Conservation (phyloP, 2,113 vertebrate genomes). For the Colaptes auratus region DNA sequence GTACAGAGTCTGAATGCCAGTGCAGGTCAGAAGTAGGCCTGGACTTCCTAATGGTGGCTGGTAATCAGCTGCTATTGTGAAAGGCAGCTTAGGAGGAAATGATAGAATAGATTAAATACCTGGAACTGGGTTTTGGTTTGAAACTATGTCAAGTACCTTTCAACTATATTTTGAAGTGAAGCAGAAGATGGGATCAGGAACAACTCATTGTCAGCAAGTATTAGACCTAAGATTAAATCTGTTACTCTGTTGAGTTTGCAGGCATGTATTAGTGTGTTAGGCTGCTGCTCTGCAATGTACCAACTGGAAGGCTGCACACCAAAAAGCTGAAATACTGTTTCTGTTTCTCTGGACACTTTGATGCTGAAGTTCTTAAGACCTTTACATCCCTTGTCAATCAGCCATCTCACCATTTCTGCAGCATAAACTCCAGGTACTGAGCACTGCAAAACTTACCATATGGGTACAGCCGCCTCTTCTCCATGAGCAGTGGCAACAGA, state of each 20-base stretch:
- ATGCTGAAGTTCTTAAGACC: background rate
- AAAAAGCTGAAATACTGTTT: background rate
- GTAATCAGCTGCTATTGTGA: background rate
- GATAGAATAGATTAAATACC: background rate
- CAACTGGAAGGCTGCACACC: background rate
- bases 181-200: slow-evolving; percentile 15
- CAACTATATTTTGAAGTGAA: slow-evolving; percentile 27
- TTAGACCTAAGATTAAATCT: slow-evolving; percentile 29
- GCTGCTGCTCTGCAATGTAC: background rate
- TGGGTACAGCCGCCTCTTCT: background rate
- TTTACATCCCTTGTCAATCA: background rate
- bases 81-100: background rate
- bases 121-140: background rate
- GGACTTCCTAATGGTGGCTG: background rate
- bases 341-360: background rate
- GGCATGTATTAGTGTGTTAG: background rate
- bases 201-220: slow-evolving; percentile 18
- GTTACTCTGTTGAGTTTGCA: background rate
- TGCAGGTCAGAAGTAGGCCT: background rate
- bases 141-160: slow-evolving; percentile 16
- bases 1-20: background rate
- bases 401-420: background rate
- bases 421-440: background rate
- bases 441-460: background rate
- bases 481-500: background rate